These are phyloP conservation scores for Pachyrhynchus sulphureomaculatus DNA, from an alignment of 1,140 invertebrate species.

Conservation along the genomic window DNA sequence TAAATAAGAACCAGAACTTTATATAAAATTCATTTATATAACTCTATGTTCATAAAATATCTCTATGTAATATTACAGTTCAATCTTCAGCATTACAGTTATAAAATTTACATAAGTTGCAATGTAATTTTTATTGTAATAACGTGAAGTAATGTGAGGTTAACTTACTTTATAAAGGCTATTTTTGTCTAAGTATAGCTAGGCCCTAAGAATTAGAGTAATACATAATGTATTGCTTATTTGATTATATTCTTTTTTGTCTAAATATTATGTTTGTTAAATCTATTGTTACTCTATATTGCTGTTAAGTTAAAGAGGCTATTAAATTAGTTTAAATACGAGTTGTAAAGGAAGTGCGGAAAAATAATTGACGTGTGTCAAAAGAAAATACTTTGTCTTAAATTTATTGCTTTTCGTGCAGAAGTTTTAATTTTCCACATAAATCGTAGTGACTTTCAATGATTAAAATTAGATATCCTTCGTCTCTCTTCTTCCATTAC, in stretches of 20 bases:
- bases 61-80: slow-evolving; percentile 25
- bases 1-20: slow-evolving; percentile 14
- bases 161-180: slow-evolving; percentile 14
- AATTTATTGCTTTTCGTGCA: no score
- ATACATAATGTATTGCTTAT: slow-evolving; percentile 43
- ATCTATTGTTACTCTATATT: slow-evolving; percentile 53
- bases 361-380: slow-evolving; percentile 7
- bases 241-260: slow-evolving; percentile 45
- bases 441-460: no score
- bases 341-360: not conserved
- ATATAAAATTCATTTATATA: slow-evolving; percentile 19
- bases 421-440: no score
- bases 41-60: slow-evolving; percentile 28
- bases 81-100: not conserved
- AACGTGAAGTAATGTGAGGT: not conserved
- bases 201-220: slow-evolving; percentile 5
- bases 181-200: slow-evolving; percentile 17
- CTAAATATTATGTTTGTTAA: slow-evolving; percentile 39
- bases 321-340: not conserved
- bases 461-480: no score
- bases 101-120: not conserved
- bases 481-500: no score
- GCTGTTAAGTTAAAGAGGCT: slow-evolving; percentile 43
- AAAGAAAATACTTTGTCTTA: not conserved
- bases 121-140: not conserved